Conservation (phyloP, 2,797 vertebrate species). For the Aplochiton taeniatus region DNA sequence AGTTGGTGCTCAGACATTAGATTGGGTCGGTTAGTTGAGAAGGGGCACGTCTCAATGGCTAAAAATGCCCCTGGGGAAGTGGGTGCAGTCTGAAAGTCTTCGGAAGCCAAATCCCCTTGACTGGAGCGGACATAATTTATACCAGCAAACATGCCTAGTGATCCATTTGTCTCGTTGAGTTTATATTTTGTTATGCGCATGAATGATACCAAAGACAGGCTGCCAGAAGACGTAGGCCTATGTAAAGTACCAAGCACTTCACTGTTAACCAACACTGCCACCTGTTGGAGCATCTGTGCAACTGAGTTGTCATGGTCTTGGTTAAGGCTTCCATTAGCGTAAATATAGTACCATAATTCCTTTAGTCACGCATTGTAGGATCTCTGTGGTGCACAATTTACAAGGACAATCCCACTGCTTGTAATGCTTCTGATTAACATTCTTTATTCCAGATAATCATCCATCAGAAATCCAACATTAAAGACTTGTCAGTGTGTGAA, state of each 20-base stretch:
- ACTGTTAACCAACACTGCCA: constrained; percentile 53
- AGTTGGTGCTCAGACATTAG: too few relatives aligned
- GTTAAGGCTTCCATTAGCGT: constrained; percentile 2
- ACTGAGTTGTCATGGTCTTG: background rate
- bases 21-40: background rate
- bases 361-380: constrained; percentile 31
- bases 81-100: background rate
- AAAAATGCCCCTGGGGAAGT: too few relatives aligned
- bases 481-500: background rate
- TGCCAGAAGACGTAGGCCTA: background rate
- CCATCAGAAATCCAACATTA: constrained; percentile 19
- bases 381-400: constrained; percentile 26
- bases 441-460: constrained; percentile 34
- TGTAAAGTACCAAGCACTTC: constrained; percentile 3
- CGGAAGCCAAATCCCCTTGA: background rate
- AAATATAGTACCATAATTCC: constrained; percentile 23
- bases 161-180: background rate
- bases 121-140: background rate
- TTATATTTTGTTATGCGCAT: background rate
- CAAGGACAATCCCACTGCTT: constrained; percentile 21
- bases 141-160: too few relatives aligned
- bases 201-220: background rate
- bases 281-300: constrained; percentile 32
- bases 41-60: background rate
- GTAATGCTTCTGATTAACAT: constrained; percentile 36